Conservation (phyloP, 2,797 vertebrate genomes). For the Sternarchorhynchus goeldii region DNA sequence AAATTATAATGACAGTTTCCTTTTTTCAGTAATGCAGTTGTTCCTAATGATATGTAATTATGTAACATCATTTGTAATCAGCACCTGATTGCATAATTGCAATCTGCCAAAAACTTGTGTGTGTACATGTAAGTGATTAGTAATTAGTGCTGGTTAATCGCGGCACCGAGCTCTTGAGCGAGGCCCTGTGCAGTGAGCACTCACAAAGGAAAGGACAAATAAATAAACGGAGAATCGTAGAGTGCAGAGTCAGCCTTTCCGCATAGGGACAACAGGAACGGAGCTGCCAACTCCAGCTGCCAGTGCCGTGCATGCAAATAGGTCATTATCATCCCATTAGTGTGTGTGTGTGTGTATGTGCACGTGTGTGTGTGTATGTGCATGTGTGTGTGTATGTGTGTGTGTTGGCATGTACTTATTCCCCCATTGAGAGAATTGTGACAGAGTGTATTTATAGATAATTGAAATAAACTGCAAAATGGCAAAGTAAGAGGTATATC, state of each 20-base stretch:
- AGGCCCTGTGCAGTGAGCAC: neutral
- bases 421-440: neutral
- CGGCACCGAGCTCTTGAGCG: too few species aligned
- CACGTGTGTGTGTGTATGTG: slow-evolving; percentile 2
- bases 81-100: too few species aligned
- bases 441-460: neutral
- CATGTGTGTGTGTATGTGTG: slow-evolving; percentile 3
- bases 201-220: neutral
- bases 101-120: too few species aligned
- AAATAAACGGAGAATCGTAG: neutral
- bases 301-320: slow-evolving; percentile 38
- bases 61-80: neutral
- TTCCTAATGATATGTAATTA: neutral
- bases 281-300: slow-evolving; percentile 37
- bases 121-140: too few species aligned
- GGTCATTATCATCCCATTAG: slow-evolving; percentile 14
- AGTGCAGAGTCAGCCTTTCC: slow-evolving; percentile 25
- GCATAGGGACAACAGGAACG: slow-evolving; percentile 34
- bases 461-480: too few species aligned
- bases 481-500: too few species aligned
- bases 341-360: slow-evolving; percentile 9
- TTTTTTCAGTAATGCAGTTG: neutral
- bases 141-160: neutral
- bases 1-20: neutral
- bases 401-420: slow-evolving; percentile 14